Evolutionary conservation across 2,797 vertebrate species (phyloP).

Genomic region (Holocentrus rufus): DNA sequence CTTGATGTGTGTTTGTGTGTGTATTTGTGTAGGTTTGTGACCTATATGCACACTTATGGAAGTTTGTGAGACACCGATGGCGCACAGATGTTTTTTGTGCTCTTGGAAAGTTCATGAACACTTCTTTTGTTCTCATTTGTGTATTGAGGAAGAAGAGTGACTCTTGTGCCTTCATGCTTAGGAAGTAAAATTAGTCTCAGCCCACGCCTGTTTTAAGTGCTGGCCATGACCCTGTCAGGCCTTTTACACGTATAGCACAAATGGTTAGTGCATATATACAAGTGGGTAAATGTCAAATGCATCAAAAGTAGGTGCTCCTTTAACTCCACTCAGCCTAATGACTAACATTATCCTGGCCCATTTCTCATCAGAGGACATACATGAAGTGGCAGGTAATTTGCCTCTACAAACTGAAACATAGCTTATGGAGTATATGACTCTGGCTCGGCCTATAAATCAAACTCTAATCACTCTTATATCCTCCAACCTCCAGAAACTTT

Average conservation of each 20-base stretch:
- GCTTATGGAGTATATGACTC: background rate
- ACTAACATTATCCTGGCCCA: constrained; percentile 7
- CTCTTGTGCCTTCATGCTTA: background rate
- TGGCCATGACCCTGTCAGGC: constrained; percentile 45
- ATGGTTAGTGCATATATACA: constrained; percentile 5
- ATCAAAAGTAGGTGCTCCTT: constrained; percentile 27
- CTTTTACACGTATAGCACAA: constrained; percentile 34
- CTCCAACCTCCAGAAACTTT: background rate
- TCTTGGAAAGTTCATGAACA: constrained; percentile 3
- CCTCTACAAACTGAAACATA: background rate
- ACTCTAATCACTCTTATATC: background rate
- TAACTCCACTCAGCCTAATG: constrained; percentile 8
- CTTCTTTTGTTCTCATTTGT: background rate
- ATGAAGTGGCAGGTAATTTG: background rate
- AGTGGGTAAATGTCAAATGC: constrained; percentile 30
- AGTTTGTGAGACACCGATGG: constrained; percentile 13
- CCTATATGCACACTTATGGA: constrained; percentile 33
- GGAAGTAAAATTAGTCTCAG: constrained; percentile 5
- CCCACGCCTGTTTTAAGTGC: constrained; percentile 37
- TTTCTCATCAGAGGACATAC: constrained; percentile 6
- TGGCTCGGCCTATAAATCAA: background rate
- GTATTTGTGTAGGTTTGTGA: constrained; percentile 5
- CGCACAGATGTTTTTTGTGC: background rate
- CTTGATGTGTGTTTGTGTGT: constrained; percentile 41
- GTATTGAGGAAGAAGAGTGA: background rate